These are phyloP conservation scores for Tyrophagus putrescentiae DNA, from an alignment of 1,140 invertebrate genomes.

Conservation along the genomic window DNA sequence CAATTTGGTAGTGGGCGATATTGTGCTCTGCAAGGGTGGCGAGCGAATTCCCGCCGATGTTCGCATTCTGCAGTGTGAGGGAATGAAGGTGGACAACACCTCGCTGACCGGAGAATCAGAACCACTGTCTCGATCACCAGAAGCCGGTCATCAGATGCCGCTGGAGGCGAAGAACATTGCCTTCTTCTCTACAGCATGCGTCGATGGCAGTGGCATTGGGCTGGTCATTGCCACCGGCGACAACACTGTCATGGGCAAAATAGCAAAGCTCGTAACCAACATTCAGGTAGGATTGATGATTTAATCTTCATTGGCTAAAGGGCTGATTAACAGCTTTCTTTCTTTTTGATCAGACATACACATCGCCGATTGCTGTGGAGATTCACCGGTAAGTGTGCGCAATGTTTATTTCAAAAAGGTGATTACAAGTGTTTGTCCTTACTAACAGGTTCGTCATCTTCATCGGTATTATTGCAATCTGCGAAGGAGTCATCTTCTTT, in stretches of 20 bases:
- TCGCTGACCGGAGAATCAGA: constrained; percentile 61
- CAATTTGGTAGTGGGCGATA: constrained; percentile 49
- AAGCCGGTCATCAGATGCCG: constrained; percentile 30
- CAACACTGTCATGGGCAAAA: constrained; percentile 91
- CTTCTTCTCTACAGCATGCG: constrained; percentile 53
- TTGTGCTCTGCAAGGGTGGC: constrained; percentile 61
- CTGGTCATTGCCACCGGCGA: constrained; percentile 92
- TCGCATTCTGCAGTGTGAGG: constrained; percentile 9
- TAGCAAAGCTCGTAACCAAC: constrained; percentile 85
- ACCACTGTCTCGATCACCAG: constrained; percentile 39
- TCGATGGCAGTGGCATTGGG: constrained; percentile 55
- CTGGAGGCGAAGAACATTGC: constrained; percentile 54
- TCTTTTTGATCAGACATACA: too few relatives aligned
- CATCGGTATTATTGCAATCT: constrained; percentile 27
- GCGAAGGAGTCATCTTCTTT: neutral
- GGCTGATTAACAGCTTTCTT: too few relatives aligned
- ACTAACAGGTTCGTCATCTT: constrained; percentile 58
- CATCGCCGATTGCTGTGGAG: constrained; percentile 37
- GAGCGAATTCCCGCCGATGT: constrained; percentile 41
- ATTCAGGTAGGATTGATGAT: constrained; percentile 48
- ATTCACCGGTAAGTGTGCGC: constrained; percentile 93
- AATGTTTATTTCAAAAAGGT: too few relatives aligned
- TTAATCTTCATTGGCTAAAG: too few relatives aligned
- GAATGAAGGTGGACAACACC: constrained; percentile 44
- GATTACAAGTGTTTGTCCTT: constrained; percentile 96